Base-by-base conservation (phyloP, 2,888 invertebrate genomes). In the Latheticus oryzae region DNA sequence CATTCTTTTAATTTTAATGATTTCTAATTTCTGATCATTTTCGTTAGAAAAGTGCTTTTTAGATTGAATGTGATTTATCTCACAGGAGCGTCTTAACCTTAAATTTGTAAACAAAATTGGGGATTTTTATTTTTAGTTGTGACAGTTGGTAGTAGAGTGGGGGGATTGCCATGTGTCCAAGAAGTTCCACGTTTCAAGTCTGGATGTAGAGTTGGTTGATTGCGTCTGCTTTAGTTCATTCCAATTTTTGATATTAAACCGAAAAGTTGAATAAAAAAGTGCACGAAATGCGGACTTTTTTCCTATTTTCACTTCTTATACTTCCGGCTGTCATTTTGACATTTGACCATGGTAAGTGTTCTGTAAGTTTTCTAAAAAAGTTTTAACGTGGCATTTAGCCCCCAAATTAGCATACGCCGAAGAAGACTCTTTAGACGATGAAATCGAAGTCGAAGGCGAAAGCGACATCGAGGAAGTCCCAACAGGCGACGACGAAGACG, bases 311-410 rank as follows among this genome's bases (percentile, higher is more conserved):
- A 61, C 74, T 91, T 51, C 73, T 91, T 71, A 85, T 89, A 67
- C 79, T 91, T 62, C 90, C 91, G 67, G 86, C 88, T 19, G 83
- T 88, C 33, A 83, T 91, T 65, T 84, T 89, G 66, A 87, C 87
- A 65, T 83, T 88, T 63, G 85, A 86, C 77, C 83, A 81, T 78
- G 87, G 91, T 92, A 84, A 89, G 88, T 84, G 73, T 54, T 11
- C 4, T 8, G 1, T 1, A 8, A 21, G 8, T 40, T 51, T 37
- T 4, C 47, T 8, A 12, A 33, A 37, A n/a, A n/a, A n/a, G n/a
- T 32, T 38, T 50, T 51, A 28, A 21, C 23, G 8, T 45, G 1
- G 28, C 28, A 26, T 5, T 19, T 19, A 51, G 21, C 21, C 33
- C 77, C 79, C 67, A 80, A n/a, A n/a, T n/a, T 80, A 42, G 85